Evolutionary conservation across 1,140 invertebrate genomes (phyloP), one percentile per base, ranked within the genome.

Genomic region (Bombus waltoni): DNA sequence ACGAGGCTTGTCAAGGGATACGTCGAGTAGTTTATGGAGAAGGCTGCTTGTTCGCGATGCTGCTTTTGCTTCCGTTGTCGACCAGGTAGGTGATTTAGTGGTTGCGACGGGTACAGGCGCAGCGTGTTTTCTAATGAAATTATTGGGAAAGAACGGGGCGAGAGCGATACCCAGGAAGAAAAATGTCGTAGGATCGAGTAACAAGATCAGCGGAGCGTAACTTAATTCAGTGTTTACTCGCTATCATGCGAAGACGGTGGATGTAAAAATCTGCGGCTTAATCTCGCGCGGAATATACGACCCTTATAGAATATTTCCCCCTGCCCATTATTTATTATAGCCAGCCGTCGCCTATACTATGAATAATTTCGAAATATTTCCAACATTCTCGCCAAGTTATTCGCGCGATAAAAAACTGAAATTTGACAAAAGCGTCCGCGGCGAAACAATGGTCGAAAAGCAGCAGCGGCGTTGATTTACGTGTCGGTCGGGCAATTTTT

Each of bases 111-210:
- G 28, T 62, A 28, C 59, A 13, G n/a, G 57, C 59, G 42, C 59
- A 53, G 72, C 72, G 59, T 65, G 59, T 38, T 83, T 76, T 83
- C 72, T 53, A 83, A 83, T 38, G 81, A 83, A 83, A 83, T 53
- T 22, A 53, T 53, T 8, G 47, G 22, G 18, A 53, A 53, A 53
- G 47, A 22, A 22, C 18, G 47, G 59, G 9, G 38, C 40, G 53
- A 53, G 47, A 53, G 47, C 44, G 78, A 81, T 81, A 81, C 44
- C 62, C 8, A 28, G 1, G 9, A 53, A 57, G 62, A 83, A 57
- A 77, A 42, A 70, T 70, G 74, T 74, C 1, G 28, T 28, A 22
- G 8, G 32, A 6, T 28, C 3, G 28, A 28, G 53, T n/a, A 53
- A 53, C 38, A 32, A 28, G 40, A 22, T 11, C n/a, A 25, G 1